Conservation (phyloP, 2,797 vertebrate species). For the Avahi laniger region DNA sequence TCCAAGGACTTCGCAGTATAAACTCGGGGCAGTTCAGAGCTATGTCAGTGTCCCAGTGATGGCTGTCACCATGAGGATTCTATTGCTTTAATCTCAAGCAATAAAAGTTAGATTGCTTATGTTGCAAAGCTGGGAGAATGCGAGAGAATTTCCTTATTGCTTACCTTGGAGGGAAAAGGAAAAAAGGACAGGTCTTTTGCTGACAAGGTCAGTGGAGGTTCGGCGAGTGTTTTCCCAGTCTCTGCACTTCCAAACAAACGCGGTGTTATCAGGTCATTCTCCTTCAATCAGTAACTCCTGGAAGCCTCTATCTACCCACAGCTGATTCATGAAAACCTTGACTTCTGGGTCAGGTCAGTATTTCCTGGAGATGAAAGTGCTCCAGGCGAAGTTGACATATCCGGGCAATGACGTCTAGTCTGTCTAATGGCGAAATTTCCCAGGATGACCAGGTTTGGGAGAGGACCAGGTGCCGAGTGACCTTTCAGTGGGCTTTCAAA, state of each 20-base stretch:
- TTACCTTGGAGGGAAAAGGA: neutral
- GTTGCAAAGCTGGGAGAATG: neutral
- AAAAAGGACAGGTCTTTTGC: neutral
- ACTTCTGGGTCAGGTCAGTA: neutral
- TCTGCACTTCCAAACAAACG: neutral
- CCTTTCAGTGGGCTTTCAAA: neutral
- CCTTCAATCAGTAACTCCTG: constrained; percentile 46
- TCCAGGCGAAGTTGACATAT: neutral
- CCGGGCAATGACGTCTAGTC: neutral
- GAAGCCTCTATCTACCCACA: neutral
- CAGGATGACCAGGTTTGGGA: neutral
- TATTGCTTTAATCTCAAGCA: neutral
- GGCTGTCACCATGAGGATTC: neutral
- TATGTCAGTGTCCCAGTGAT: neutral
- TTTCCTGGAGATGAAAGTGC: neutral
- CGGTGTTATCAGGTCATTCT: neutral
- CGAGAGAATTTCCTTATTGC: constrained; percentile 47
- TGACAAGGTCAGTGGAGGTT: neutral
- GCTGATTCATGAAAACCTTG: constrained; percentile 33
- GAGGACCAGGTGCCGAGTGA: neutral
- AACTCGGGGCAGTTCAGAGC: neutral
- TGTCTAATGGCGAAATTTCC: neutral
- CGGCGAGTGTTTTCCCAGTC: neutral
- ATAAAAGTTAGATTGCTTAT: constrained; percentile 16
- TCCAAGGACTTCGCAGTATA: neutral